These are phyloP conservation scores for Scarus forsteni DNA, from an alignment of 2,797 vertebrate species.

Conservation along the genomic window DNA sequence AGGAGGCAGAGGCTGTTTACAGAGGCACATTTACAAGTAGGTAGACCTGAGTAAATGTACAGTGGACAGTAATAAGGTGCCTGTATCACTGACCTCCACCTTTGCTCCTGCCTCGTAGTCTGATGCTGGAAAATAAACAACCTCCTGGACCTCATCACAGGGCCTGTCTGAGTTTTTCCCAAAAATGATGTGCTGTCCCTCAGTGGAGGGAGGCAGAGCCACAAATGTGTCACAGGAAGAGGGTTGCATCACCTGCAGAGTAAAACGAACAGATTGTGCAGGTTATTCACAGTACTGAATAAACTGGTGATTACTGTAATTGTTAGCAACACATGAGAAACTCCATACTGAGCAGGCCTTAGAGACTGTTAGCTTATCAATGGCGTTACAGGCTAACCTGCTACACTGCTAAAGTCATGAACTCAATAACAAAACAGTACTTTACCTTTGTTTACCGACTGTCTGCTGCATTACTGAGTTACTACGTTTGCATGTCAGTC, in stretches of 20 bases:
- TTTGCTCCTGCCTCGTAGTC: slow-evolving; percentile 75
- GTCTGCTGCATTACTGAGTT: too few relatives aligned
- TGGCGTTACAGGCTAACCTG: too few relatives aligned
- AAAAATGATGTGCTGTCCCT: slow-evolving; percentile 88
- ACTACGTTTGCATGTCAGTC: too few relatives aligned
- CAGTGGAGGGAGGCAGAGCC: slow-evolving; percentile 91
- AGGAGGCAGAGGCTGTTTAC: slow-evolving; percentile 9
- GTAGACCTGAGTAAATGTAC: slow-evolving; percentile 16
- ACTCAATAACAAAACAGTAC: too few relatives aligned
- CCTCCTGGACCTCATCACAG: slow-evolving; percentile 95
- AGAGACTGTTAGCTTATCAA: too few relatives aligned
- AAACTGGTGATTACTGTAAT: too few relatives aligned
- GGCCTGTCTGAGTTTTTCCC: slow-evolving; percentile 97
- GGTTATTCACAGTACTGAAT: too few relatives aligned
- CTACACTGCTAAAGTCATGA: too few relatives aligned
- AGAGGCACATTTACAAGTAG: not conserved
- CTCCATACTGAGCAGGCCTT: too few relatives aligned
- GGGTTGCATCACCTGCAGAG: slow-evolving; percentile 64
- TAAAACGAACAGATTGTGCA: not conserved
- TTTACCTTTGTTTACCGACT: too few relatives aligned
- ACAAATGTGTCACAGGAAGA: slow-evolving; percentile 95
- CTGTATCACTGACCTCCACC: slow-evolving; percentile 85
- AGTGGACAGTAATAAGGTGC: slow-evolving; percentile 4
- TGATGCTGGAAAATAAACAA: slow-evolving; percentile 87
- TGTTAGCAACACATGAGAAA: too few relatives aligned